These are phyloP conservation scores for Empidonax alnorum DNA, from an alignment of 2,113 vertebrate species.

Conservation along the genomic window DNA sequence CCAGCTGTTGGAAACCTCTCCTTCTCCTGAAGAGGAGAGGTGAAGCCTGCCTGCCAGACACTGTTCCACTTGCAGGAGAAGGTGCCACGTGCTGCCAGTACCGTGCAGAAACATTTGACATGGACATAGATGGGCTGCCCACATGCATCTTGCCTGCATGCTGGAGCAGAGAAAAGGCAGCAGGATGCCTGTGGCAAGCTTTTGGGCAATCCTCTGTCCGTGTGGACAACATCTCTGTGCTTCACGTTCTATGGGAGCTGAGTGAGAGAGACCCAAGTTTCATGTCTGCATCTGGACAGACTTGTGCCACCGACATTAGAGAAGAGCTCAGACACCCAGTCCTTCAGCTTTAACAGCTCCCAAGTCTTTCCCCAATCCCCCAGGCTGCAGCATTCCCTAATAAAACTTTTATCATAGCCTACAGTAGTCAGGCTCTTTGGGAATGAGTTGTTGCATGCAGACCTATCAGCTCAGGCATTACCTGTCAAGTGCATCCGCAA, in stretches of 20 bases:
- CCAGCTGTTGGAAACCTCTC: background rate
- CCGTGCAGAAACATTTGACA: accelerated
- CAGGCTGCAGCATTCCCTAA: background rate
- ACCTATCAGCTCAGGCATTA: background rate
- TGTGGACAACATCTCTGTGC: background rate
- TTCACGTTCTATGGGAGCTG: accelerated
- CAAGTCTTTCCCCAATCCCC: background rate
- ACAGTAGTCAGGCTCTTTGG: background rate
- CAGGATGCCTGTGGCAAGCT: background rate
- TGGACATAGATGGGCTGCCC: accelerated
- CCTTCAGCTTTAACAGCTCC: background rate
- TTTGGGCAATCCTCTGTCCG: accelerated
- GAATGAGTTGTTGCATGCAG: background rate
- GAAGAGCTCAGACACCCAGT: background rate
- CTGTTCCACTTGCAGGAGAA: background rate
- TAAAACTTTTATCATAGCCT: background rate
- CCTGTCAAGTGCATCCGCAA: background rate
- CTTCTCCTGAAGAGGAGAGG: background rate
- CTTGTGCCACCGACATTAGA: background rate
- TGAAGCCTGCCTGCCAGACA: background rate
- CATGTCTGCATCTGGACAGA: accelerated
- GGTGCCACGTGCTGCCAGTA: accelerated
- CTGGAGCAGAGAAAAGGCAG: background rate
- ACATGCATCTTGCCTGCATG: background rate
- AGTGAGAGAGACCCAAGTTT: background rate